These are phyloP conservation scores for Helicoverpa assulta DNA, from an alignment of 2,888 invertebrate species.

Conservation along the genomic window DNA sequence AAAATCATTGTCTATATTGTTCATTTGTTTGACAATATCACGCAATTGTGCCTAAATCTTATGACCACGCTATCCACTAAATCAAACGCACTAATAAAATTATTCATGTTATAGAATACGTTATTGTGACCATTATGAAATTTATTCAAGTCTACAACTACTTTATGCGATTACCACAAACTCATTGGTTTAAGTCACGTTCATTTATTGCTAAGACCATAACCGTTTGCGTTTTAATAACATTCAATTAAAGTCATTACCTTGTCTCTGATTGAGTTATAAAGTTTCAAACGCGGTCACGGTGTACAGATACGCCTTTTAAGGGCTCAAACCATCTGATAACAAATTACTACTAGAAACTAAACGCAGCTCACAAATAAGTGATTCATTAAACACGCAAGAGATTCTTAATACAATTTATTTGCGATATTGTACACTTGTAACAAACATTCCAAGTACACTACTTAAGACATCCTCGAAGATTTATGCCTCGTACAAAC, in stretches of 20 bases:
- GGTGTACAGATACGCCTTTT: constrained; percentile 37
- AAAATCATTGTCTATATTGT: not conserved
- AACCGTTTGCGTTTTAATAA: constrained; percentile 28
- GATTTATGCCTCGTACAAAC: constrained; percentile 73
- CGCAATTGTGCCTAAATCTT: not conserved
- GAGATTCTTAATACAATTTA: constrained; percentile 66
- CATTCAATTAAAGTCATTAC: constrained; percentile 39
- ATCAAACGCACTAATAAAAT: constrained; percentile 22
- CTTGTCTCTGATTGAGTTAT: constrained; percentile 55
- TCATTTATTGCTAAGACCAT: constrained; percentile 36
- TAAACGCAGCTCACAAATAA: constrained; percentile 40
- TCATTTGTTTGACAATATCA: not conserved
- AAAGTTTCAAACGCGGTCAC: constrained; percentile 46
- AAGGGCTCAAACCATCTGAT: constrained; percentile 36
- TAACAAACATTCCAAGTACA: constrained; percentile 72
- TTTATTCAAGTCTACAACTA: constrained; percentile 7
- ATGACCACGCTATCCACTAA: not conserved
- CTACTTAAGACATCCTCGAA: constrained; percentile 74
- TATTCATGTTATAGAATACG: constrained; percentile 21
- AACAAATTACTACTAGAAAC: constrained; percentile 36
- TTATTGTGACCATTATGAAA: constrained; percentile 14
- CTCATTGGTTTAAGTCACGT: constrained; percentile 11
- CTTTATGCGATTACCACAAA: constrained; percentile 28
- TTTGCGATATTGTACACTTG: constrained; percentile 68
- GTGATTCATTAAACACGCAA: constrained; percentile 45